These are phyloP conservation scores for Parotocinclus haroldoi DNA, from an alignment of 2,797 vertebrate species.

Conservation along the genomic window DNA sequence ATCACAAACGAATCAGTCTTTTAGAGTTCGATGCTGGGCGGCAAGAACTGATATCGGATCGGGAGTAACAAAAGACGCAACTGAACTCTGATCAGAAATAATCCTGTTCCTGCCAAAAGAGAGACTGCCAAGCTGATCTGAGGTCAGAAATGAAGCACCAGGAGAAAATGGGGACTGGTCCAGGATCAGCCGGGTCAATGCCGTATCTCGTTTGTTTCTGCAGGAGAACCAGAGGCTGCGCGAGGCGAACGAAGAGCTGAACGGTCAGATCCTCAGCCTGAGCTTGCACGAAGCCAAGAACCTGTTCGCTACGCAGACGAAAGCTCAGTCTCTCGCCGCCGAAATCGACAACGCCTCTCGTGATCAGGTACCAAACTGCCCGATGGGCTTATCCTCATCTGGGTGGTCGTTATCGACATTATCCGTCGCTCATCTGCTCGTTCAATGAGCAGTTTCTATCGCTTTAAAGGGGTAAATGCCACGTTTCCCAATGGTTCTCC, in stretches of 20 bases:
- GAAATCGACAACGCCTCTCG: slow-evolving; percentile 95
- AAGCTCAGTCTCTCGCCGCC: slow-evolving; percentile 92
- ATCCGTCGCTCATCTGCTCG: too few species aligned
- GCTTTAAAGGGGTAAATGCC: too few species aligned
- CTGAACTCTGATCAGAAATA: too few species aligned
- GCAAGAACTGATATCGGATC: too few species aligned
- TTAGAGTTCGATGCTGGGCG: too few species aligned
- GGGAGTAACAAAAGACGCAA: background rate
- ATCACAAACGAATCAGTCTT: too few species aligned
- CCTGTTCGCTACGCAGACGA: slow-evolving; percentile 92
- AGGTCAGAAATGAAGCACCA: background rate
- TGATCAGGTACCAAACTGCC: slow-evolving; percentile 79
- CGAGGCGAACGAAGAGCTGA: slow-evolving; percentile 94
- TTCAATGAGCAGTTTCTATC: too few species aligned
- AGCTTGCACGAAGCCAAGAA: slow-evolving; percentile 94
- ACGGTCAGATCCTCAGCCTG: slow-evolving; percentile 92
- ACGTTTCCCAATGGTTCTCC: too few species aligned
- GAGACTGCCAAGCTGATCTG: background rate
- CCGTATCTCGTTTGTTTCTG: background rate
- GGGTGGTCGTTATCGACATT: too few species aligned
- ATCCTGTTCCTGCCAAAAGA: too few species aligned
- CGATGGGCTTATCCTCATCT: too few species aligned
- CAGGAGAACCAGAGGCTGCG: slow-evolving; percentile 92
- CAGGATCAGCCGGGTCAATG: background rate
- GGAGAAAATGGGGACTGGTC: background rate